phyloP scores from a whole-genome alignment of 2,888 invertebrate species.

The Caenorhabditis angaria region DNA sequence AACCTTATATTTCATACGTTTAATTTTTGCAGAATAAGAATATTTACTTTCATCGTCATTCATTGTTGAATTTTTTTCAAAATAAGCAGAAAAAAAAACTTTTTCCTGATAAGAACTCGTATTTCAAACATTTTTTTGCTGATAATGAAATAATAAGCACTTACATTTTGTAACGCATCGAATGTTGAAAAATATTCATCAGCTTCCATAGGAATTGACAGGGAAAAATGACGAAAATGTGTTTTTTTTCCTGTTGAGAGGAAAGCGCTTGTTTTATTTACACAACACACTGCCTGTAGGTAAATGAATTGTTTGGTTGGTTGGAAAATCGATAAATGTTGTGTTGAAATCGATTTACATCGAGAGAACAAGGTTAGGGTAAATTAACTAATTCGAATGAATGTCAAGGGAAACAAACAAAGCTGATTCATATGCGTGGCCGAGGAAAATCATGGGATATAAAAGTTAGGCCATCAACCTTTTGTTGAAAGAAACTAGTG shows the following conservation, averaged over 20 bases:
- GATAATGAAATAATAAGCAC: constrained; percentile 17
- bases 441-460: not conserved
- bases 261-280: constrained; percentile 8
- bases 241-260: not conserved
- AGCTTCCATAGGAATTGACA: constrained; percentile 52
- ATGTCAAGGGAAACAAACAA: constrained; percentile 1
- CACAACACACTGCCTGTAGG: constrained; percentile 3
- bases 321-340: constrained; percentile 1
- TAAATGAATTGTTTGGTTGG: not conserved
- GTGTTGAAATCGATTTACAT: not conserved
- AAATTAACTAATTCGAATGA: constrained; percentile 9
- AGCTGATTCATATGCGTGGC: not conserved
- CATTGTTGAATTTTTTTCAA: constrained; percentile 14
- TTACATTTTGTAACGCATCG: constrained; percentile 58
- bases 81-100: not conserved
- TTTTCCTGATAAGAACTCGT: not conserved
- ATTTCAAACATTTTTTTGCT: constrained; percentile 10
- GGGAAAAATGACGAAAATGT: not conserved
- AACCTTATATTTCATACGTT: constrained; percentile 37
- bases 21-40: constrained; percentile 24
- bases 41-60: not conserved
- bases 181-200: constrained; percentile 60
- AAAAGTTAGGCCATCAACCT: not conserved
- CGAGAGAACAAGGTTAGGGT: too few species aligned
- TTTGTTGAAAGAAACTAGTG: not conserved